Base-by-base conservation (phyloP, 1,140 invertebrate genomes). In the Pseudomyrmex pallidus region DNA sequence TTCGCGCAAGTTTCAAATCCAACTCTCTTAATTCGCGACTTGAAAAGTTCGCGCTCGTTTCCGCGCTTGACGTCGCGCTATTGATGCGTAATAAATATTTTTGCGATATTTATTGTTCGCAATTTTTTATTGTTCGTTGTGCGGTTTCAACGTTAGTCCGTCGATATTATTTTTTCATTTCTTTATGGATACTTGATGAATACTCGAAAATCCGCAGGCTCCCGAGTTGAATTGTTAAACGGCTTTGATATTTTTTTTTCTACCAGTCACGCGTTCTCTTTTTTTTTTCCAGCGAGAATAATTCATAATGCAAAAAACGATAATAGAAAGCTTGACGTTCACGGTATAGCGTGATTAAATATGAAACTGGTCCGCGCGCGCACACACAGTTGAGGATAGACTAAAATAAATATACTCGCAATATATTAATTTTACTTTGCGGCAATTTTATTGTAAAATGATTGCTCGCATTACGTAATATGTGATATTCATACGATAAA, bases 221-320 rank as follows among this genome's bases (percentile, higher is more conserved):
- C 5, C 2, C 9, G 0, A 77, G 0, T 22, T 67, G 4, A 56
- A 77, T 67, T 56, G 25, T 67, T 56, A 10, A 10, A n/a, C 7
- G 44, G 17, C 25, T 63, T 77, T 7, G n/a, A 59, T 67, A 63
- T 77, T 77, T 54, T 77, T 66, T 13, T 2, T 22, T 15, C 13
- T 35, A 15, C 2, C 4, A 25, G 25, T 25, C 25, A 25, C 25
- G 48, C 10, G 13, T 25, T 68, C 10, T 12, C 2, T 57, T 22
- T 7, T 57, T 35, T 7, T 57, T 57, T 57, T 57, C 17, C 3
- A 57, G n/a, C 8, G n/a, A 50, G 67, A 22, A 64, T 35, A 46
- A 64, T 76, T 20, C 1, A 9, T 25, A 20, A 15, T 68, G 2
- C 56, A 68, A 77, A 77, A 66, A 56, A 22, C 2, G 7, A 15